Evolutionary conservation across 2,888 invertebrate species (phyloP).

Genomic region (Antheraea assamensis): DNA sequence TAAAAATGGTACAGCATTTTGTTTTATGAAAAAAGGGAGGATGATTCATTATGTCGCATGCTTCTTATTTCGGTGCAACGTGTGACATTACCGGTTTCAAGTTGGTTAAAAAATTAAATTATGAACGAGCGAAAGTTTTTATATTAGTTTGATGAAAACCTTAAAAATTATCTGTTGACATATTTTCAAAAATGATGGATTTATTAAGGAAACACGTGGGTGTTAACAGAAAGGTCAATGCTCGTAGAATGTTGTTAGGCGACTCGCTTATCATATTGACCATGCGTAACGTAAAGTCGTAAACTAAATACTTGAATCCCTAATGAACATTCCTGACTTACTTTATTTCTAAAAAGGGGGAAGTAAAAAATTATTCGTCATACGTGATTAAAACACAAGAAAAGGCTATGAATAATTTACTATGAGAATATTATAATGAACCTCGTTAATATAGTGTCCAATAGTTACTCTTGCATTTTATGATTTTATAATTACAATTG

Average conservation of each 20-base stretch:
- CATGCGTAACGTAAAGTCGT: conserved; percentile 13
- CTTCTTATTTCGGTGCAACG: not conserved
- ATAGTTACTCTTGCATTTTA: not conserved
- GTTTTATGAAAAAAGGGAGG: not conserved
- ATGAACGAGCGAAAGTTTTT: not conserved
- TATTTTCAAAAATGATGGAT: not conserved
- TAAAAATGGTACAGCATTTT: conserved; percentile 1
- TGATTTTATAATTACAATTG: not conserved
- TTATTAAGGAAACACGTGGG: not conserved
- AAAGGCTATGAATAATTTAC: not conserved
- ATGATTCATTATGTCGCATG: not conserved
- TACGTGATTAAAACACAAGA: conserved; percentile 1
- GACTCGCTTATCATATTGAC: conserved; percentile 10
- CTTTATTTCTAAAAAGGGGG: conserved; percentile 3
- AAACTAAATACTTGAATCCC: conserved; percentile 5
- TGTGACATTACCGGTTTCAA: not conserved
- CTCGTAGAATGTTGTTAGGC: conserved; percentile 4
- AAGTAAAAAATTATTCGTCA: conserved; percentile 5
- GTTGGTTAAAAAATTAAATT: not conserved
- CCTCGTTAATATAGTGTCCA: not conserved
- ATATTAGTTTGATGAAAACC: not conserved
- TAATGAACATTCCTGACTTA: not conserved
- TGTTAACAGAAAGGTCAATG: conserved; percentile 5
- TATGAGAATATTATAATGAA: not conserved
- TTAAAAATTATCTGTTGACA: not conserved